Percentiles rank a stretch among this genome's conserved stretches.
Evolutionary conservation across 2,888 invertebrate genomes (phyloP).

Genomic region (Machimus atricapillus): DNA sequence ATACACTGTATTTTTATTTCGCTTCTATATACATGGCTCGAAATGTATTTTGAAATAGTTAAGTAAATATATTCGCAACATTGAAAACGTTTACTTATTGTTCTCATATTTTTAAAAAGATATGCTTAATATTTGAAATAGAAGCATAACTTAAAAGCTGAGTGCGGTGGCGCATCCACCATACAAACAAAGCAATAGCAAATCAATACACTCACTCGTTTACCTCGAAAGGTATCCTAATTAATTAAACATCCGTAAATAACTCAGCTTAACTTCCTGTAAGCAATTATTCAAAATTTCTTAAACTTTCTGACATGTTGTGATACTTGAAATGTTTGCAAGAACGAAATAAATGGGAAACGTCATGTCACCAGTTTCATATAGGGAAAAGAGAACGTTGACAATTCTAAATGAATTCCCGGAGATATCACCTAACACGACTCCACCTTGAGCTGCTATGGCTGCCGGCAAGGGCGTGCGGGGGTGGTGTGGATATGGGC

Average conservation of each 20-base stretch:
- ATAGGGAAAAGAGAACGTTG: slow-evolving; percentile 35
- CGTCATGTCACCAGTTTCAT: slow-evolving; percentile 32
- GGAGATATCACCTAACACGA: slow-evolving; percentile 15
- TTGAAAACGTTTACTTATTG: too few relatives aligned
- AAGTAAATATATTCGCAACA: too few relatives aligned
- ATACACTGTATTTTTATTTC: too few relatives aligned
- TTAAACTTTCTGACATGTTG: slow-evolving; percentile 34
- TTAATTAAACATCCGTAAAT: not conserved
- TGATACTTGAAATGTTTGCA: slow-evolving; percentile 29
- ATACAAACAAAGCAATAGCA: not conserved
- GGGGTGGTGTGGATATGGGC: not conserved
- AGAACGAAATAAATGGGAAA: slow-evolving; percentile 36
- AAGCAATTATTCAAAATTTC: slow-evolving; percentile 32
- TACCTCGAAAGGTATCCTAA: not conserved
- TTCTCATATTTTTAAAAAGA: not conserved
- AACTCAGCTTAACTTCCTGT: not conserved
- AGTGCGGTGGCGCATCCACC: too few relatives aligned
- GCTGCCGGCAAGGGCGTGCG: not conserved
- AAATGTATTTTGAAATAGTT: too few relatives aligned
- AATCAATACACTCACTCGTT: not conserved
- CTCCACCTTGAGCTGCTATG: not conserved
- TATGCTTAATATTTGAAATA: not conserved
- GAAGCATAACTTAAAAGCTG: not conserved
- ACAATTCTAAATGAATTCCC: slow-evolving; percentile 37
- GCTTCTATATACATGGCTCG: too few relatives aligned